Evolutionary conservation across 2,113 vertebrate genomes (phyloP).

Genomic region (Lates calcarifer): DNA sequence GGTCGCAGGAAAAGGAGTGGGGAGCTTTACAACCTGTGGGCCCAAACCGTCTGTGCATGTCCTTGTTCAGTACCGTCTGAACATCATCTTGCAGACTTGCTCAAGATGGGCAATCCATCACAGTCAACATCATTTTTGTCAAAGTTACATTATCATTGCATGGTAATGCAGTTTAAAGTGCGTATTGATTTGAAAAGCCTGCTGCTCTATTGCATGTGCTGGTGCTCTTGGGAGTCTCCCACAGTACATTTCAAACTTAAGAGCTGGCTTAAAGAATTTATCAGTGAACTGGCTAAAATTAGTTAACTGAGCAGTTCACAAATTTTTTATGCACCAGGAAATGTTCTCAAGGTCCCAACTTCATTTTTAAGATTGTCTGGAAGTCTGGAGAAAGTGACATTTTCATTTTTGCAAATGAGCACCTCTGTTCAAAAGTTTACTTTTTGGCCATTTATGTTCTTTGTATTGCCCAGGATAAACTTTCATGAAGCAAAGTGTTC

Average conservation of each 20-base stretch:
- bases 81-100: slow-evolving; percentile 6
- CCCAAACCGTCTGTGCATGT: neutral
- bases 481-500: neutral
- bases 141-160: slow-evolving; percentile 50
- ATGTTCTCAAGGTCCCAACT: neutral
- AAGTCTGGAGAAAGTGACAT: neutral
- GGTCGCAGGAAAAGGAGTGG: neutral
- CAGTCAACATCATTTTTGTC: slow-evolving; percentile 37
- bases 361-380: neutral
- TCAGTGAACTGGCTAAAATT: slow-evolving; percentile 34
- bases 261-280: slow-evolving; percentile 43
- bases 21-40: neutral
- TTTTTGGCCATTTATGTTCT: neutral
- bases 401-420: neutral
- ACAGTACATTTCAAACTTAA: slow-evolving; percentile 27
- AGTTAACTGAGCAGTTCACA: slow-evolving; percentile 24
- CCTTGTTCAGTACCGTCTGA: neutral
- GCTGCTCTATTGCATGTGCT: slow-evolving; percentile 12
- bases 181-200: slow-evolving; percentile 44
- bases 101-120: slow-evolving; percentile 25
- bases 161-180: slow-evolving; percentile 47
- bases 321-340: slow-evolving; percentile 27
- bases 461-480: neutral
- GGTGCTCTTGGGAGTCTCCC: slow-evolving; percentile 9
- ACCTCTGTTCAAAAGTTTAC: neutral